Base-by-base conservation (phyloP, 2,888 invertebrate genomes). In the Elegia similella region DNA sequence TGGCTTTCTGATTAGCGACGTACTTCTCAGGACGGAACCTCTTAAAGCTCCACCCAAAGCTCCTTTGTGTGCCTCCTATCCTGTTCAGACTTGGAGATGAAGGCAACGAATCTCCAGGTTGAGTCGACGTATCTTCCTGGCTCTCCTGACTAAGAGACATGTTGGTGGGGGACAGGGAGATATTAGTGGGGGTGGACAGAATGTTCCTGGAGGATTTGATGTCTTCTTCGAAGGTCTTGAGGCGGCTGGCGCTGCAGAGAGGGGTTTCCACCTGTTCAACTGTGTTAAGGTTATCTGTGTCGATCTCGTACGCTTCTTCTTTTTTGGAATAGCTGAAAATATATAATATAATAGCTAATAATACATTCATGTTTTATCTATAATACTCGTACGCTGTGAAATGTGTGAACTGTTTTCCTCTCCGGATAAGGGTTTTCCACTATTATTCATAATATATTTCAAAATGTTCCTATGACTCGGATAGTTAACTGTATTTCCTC, bases 201-300 rank as follows among this genome's bases (percentile, higher is more conserved):
- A 80, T 60, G 30, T 78, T 75, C 23, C 76, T 71, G n/a, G 85
- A 81, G 0, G 73, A 71, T 44, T 86, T 84, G 48, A 88, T 73
- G 67, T 88, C 86, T 23, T 75, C 82, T 59, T 88, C 82, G 50
- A 88, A 76, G 13, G 79, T 79, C 46, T 88, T 87, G 10, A 96
- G 90, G 44, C 95, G 93, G 62, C 94, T 93, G 0, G 97, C 96
- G 66, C 96, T 96, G 82, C 96, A 97, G 1, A 96, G 92, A 0
- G 97, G 97, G 0, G 96, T 95, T 30, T 93, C 92, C 0, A 95
- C 93, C 67, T 94, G 93, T 64, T 93, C 93, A 0, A 95, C 94
- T 16, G 92, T 90, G 75, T 96, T 92, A 52, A 96, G 93, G 57
- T 93, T 86, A 12, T 93, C 93, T 42, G 93, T 89, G 68, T 95